Evolutionary conservation across 1,140 invertebrate genomes (phyloP), one percentile per base, ranked within the genome.

Genomic region (Drosophila santomea): DNA sequence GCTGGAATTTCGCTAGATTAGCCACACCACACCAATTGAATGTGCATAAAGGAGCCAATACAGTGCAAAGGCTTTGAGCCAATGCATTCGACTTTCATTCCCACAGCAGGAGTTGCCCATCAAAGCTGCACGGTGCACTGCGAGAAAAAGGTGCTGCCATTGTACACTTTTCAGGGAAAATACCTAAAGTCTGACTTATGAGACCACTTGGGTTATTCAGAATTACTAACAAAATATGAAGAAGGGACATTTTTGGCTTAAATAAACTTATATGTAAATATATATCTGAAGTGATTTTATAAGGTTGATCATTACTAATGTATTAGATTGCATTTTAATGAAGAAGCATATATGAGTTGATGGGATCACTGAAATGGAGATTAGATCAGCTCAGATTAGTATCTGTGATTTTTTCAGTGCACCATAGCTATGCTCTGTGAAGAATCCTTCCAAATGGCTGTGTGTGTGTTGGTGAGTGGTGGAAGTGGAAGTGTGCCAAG

Each of bases 1-100:
- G 12, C 32, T 54, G 58, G 51, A 56, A 51, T 62, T 66, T 68
- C 56, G 48, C 50, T 77, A 74, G 77, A 83, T 79, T 64, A 74
- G 74, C 74, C 48, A 32, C 50, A 60, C 39, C 64, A 38, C 64
- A 38, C 8, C 48, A 17, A 52, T 23, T 15, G 11, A 44, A 36
- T 39, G 63, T 25, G 15, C 36, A 58, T 47, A 50, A 43, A 20
- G 15, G 38, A 58, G 51, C 67, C 67, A 69, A 71, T 58, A 25
- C 63, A 45, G 36, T 32, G 23, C 43, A 14, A 63, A 32, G 23
- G 61, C 56, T 45, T 35, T 36, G 39, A 41, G 32, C 44, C 35
- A 57, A 58, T 75, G 47, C 60, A 64, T 52, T 66, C 15, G 36
- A 54, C 23, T 41, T 20, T 45, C 43, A 20, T 7, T 36, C 28